Base-by-base conservation (phyloP, 2,113 vertebrate species). In the Lota lota region DNA sequence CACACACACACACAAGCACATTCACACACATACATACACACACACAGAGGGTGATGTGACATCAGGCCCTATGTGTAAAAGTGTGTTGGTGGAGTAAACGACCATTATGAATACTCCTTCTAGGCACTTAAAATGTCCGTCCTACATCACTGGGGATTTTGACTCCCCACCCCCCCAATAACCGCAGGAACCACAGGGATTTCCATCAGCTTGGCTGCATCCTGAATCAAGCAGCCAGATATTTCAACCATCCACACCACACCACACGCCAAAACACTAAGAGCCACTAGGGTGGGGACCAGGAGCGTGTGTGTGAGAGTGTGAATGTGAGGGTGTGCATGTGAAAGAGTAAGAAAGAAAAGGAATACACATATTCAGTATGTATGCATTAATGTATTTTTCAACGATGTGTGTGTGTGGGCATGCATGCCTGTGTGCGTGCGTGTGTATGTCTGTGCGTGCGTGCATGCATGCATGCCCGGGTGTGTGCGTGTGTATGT, bases 181-280 rank as follows among this genome's bases (percentile, higher is more conserved):
- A 91, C 89, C 90, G 75, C 87, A 87, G 61, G 71, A 81, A 90
- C 90, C 90, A 89, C 89, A 90, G 79, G 87, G 89, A 88, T 85
- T 88, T 90, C 84, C 81, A 90, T 84, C 85, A 88, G 82, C 79
- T 61, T 72, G 79, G 67, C 86, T 86, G 83, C 81, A 88, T 89
- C 87, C 89, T 87, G 86, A 80, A 83, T 70, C 64, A 75, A 79
- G 79, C 79, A 87, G 85, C 81, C 82, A 90, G 88, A 87, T 79
- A 90, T 88, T 87, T 77, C 83, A 89, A 86, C 86, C 85, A 89
- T 90, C 70, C 76, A 72, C 72, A 79, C 77, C 79, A 80, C 24
- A 56, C 22, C 74, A 80, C 87, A 83, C 69, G 64, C 68, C 76
- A 77, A 71, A 74, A 74, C 70, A 77, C 72, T 72, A 69, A 17